phyloP scores from a whole-genome alignment of 1,140 invertebrate species.

The Helicoverpa zea region DNA sequence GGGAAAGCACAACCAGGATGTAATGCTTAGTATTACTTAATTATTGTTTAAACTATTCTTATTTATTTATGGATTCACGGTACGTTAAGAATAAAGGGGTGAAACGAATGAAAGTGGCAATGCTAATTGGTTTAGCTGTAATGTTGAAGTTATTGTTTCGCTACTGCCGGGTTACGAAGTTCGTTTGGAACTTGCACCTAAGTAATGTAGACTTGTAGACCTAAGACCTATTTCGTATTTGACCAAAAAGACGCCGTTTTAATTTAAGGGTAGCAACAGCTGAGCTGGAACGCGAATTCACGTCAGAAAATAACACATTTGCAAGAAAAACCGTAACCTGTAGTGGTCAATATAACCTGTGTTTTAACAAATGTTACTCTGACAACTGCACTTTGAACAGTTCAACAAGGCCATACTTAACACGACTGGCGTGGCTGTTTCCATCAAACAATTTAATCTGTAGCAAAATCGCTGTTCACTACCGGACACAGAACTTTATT shows the following conservation, averaged over 20 bases:
- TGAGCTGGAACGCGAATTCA: background rate
- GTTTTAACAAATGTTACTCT: background rate
- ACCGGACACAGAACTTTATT: too few species aligned
- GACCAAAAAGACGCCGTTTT: background rate
- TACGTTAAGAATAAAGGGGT: conserved; percentile 9
- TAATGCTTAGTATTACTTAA: conserved; percentile 45
- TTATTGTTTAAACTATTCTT: conserved; percentile 33
- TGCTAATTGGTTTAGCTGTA: conserved; percentile 24
- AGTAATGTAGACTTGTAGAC: too few species aligned
- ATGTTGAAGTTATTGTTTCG: conserved; percentile 3
- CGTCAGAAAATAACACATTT: too few species aligned
- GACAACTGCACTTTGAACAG: conserved; percentile 33
- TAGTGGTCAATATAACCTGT: background rate
- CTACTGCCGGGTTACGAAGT: background rate
- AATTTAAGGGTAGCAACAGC: background rate
- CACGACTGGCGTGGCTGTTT: conserved; percentile 25
- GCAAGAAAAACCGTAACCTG: too few species aligned
- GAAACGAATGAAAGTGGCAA: conserved; percentile 26
- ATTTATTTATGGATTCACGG: conserved; percentile 24
- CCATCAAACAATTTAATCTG: conserved; percentile 4
- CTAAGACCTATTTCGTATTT: too few species aligned
- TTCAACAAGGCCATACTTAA: conserved; percentile 23
- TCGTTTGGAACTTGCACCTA: too few species aligned
- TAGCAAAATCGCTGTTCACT: background rate
- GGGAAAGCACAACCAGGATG: conserved; percentile 55